Percentiles rank a stretch among this genome's conserved stretches.
Conservation (phyloP, 2,797 vertebrate species). For the Linurgus olivaceus region DNA sequence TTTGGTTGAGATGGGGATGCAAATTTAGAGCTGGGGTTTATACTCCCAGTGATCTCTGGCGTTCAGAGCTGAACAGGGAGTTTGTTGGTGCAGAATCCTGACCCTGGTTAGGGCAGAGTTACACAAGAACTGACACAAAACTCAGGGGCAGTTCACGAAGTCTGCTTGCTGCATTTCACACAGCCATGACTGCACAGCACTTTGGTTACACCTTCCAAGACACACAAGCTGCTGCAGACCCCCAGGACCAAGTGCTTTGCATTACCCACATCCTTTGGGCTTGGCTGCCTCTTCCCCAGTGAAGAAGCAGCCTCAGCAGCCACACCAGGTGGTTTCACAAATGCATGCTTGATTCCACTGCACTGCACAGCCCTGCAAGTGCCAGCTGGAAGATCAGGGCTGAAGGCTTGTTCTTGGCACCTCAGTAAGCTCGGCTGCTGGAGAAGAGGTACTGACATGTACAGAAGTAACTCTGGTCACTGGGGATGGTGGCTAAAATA, state of each 20-base stretch:
- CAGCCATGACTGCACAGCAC: accelerated
- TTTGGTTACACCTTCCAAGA: neutral
- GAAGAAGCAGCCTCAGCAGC: neutral
- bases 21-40: neutral
- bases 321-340: neutral
- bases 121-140: neutral
- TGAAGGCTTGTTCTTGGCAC: neutral
- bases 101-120: neutral
- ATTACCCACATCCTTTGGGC: neutral
- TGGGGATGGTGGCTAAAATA: neutral
- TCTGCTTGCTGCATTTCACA: neutral
- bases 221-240: neutral
- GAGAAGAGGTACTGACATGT: neutral
- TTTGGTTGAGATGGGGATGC: neutral
- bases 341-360: accelerated
- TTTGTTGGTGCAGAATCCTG: neutral
- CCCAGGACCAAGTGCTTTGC: neutral
- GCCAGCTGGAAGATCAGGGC: neutral
- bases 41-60: neutral
- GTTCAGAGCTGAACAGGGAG: neutral
- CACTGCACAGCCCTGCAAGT: accelerated
- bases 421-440: neutral
- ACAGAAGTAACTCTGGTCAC: neutral
- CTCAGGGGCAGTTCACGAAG: neutral
- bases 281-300: accelerated